Percentiles rank a stretch among this genome's conserved stretches.
phyloP scores from a whole-genome alignment of 2,797 vertebrate species.

The Gymnoscopelus microlampas region DNA sequence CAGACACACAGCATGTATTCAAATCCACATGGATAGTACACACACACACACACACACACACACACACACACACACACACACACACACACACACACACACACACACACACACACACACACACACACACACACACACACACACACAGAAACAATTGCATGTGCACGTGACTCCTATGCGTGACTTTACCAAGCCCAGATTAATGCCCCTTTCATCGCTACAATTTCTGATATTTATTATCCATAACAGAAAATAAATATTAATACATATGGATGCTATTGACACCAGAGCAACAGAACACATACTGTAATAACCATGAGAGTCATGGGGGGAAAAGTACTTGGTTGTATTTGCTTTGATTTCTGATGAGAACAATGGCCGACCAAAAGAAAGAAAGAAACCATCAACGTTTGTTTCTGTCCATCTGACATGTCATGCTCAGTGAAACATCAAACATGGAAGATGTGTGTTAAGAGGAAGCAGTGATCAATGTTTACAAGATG shows the following conservation, averaged over 20 bases:
- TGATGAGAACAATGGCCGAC: constrained; percentile 31
- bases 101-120: not conserved
- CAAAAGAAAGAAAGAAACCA: not conserved
- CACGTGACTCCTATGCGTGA: not conserved
- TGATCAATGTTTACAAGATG: constrained; percentile 22
- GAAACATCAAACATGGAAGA: constrained; percentile 46
- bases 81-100: not conserved
- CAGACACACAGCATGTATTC: no score
- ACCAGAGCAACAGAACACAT: constrained; percentile 4
- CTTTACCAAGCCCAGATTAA: not conserved
- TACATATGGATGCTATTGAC: constrained; percentile 41
- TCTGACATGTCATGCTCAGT: constrained; percentile 49
- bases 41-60: constrained; percentile 71
- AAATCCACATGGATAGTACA: not conserved
- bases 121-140: no score
- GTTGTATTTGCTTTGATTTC: constrained; percentile 18
- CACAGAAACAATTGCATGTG: not conserved
- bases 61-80: not conserved
- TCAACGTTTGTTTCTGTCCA: constrained; percentile 20
- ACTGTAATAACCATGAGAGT: constrained; percentile 5
- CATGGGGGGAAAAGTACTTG: not conserved
- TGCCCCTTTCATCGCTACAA: constrained; percentile 26
- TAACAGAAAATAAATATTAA: constrained; percentile 39
- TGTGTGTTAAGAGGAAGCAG: not conserved
- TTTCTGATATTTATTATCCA: constrained; percentile 23